Percentiles rank a stretch among this genome's conserved stretches.
phyloP scores from a whole-genome alignment of 2,797 vertebrate species.

The Bryconaethiops microstoma region DNA sequence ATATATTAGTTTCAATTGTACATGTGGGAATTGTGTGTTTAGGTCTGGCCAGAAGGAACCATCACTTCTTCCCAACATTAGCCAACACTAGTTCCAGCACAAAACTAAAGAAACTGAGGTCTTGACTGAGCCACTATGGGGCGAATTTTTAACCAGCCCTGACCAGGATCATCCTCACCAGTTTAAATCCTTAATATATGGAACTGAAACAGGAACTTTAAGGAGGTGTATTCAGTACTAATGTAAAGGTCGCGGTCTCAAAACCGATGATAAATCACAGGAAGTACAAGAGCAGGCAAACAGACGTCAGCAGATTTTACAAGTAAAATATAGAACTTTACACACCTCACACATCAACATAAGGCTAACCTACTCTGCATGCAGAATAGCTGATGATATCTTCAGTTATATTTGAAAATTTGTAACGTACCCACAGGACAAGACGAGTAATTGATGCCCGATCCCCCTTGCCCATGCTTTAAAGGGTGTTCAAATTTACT shows the following conservation, averaged over 20 bases:
- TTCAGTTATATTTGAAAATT: background rate
- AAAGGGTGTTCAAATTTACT: conserved; percentile 4
- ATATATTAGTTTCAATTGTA: no score
- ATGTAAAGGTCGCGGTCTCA: background rate
- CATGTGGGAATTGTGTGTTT: no score
- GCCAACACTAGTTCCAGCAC: background rate
- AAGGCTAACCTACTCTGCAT: conserved; percentile 38
- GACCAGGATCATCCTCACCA: background rate
- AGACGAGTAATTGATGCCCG: conserved; percentile 1
- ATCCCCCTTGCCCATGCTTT: background rate
- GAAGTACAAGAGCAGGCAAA: conserved; percentile 10
- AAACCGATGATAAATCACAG: background rate
- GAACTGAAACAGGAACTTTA: background rate
- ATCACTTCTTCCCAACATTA: background rate
- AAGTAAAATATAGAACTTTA: background rate
- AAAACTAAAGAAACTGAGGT: background rate
- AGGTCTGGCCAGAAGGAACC: no score
- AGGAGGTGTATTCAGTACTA: background rate
- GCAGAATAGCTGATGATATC: conserved; percentile 32
- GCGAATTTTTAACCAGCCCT: no score
- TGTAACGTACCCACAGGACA: background rate
- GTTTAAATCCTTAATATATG: background rate
- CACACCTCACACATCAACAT: conserved; percentile 12
- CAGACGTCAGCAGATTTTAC: conserved; percentile 23
- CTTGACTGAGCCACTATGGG: background rate